phyloP scores from a whole-genome alignment of 2,113 vertebrate species.

The Neodon shergylaensis region DNA sequence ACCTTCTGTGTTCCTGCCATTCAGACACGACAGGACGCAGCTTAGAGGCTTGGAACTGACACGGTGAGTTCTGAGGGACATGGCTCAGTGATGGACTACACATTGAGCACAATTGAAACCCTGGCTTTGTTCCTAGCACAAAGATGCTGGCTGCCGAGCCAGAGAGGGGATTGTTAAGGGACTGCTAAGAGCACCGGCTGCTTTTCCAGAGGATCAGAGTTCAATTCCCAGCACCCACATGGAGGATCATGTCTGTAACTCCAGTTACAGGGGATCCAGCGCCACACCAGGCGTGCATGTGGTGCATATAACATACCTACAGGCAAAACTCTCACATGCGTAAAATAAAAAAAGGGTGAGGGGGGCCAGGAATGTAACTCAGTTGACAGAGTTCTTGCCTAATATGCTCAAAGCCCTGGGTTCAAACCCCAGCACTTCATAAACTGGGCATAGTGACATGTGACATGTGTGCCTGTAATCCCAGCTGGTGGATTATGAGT shows the following conservation, averaged over 20 bases:
- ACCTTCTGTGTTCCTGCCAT: neutral
- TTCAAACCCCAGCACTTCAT: neutral
- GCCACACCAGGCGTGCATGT: neutral
- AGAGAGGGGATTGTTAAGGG: too few species aligned
- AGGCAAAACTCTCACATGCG: neutral
- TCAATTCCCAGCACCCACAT: neutral
- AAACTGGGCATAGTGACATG: neutral
- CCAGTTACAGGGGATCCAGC: neutral
- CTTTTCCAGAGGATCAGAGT: neutral
- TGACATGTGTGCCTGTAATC: too few species aligned
- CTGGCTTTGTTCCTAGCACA: neutral
- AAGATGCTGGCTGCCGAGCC: too few species aligned
- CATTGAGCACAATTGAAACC: neutral
- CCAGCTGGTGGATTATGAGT: neutral
- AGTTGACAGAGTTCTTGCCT: neutral
- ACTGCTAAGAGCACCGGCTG: neutral
- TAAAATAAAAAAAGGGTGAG: neutral
- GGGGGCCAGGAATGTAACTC: neutral
- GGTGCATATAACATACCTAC: neutral
- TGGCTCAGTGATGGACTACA: neutral
- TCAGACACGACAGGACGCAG: rapidly evolving
- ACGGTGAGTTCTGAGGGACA: neutral
- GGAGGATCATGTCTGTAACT: neutral
- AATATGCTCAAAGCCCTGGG: neutral
- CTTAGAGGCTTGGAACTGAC: neutral